Conservation (phyloP, 1,140 invertebrate genomes). For the Helicoverpa armigera region DNA sequence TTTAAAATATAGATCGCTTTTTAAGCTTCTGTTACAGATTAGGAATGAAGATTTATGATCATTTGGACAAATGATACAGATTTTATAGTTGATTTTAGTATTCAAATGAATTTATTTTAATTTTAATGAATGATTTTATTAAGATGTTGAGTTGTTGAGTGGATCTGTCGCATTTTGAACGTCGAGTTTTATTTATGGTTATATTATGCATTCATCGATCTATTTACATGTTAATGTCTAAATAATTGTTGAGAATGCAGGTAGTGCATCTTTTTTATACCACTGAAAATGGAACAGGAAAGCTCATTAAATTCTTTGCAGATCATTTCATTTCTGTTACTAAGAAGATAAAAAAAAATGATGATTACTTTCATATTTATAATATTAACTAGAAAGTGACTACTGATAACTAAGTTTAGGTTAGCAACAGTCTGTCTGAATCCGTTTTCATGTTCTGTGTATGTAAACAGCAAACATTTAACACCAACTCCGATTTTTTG, state of each 20-base stretch:
- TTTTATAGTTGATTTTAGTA: constrained; percentile 29
- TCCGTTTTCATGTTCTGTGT: too few relatives aligned
- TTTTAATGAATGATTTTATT: constrained; percentile 38
- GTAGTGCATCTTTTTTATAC: too few relatives aligned
- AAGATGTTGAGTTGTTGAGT: constrained; percentile 20
- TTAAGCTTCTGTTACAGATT: constrained; percentile 40
- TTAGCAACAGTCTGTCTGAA: too few relatives aligned
- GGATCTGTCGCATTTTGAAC: background rate
- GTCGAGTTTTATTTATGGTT: constrained; percentile 3
- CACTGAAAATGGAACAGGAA: too few relatives aligned
- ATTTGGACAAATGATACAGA: constrained; percentile 30
- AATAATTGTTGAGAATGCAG: too few relatives aligned
- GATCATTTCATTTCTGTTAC: too few relatives aligned
- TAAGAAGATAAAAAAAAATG: too few relatives aligned
- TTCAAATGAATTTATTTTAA: constrained; percentile 31
- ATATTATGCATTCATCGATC: constrained; percentile 5
- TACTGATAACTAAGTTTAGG: too few relatives aligned
- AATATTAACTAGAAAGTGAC: too few relatives aligned
- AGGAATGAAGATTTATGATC: constrained; percentile 24
- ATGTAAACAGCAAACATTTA: background rate
- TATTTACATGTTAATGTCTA: background rate
- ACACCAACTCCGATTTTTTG: background rate
- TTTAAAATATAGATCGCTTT: constrained; percentile 35
- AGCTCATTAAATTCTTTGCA: too few relatives aligned
- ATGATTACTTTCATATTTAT: too few relatives aligned